A percentile compares a stretch with the other conserved stretches of the same genome.
phyloP scores from a whole-genome alignment of 1,140 invertebrate genomes.

The Pteromalus puparum region DNA sequence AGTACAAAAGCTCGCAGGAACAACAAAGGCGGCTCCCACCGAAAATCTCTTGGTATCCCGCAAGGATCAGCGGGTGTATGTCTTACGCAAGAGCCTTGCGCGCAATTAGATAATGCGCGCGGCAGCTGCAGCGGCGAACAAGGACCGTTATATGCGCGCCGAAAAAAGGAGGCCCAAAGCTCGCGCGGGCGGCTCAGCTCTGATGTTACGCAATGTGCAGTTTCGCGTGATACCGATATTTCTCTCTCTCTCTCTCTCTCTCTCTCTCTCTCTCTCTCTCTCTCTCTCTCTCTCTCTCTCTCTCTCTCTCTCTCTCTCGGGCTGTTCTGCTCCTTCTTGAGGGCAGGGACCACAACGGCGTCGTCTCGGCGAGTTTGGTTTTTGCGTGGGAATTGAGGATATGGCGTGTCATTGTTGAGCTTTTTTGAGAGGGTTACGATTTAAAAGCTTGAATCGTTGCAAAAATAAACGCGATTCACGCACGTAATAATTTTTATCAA shows the following conservation, averaged over 20 bases:
- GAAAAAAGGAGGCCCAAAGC: background rate
- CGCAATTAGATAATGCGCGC: slow-evolving; percentile 6
- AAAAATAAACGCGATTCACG: background rate
- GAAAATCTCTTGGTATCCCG: background rate
- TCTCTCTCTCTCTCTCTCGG: too few species aligned
- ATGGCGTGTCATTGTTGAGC: too few species aligned
- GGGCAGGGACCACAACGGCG: background rate
- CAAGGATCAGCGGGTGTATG: background rate
- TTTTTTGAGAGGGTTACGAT: background rate
- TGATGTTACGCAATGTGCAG: too few species aligned
- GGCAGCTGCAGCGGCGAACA: background rate
- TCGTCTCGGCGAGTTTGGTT: background rate
- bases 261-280: too few species aligned
- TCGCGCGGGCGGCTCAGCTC: background rate
- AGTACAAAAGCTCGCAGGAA: background rate
- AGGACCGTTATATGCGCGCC: background rate
- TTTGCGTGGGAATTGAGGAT: background rate
- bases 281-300: too few species aligned
- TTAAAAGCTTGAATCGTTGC: too few species aligned
- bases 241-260: too few species aligned
- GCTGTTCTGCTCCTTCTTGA: too few species aligned
- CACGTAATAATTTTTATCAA: too few species aligned
- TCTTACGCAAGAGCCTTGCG: background rate
- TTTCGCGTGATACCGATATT: background rate
- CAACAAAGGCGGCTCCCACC: background rate